phyloP scores from a whole-genome alignment of 2,888 invertebrate species.

The Cantharis rustica region DNA sequence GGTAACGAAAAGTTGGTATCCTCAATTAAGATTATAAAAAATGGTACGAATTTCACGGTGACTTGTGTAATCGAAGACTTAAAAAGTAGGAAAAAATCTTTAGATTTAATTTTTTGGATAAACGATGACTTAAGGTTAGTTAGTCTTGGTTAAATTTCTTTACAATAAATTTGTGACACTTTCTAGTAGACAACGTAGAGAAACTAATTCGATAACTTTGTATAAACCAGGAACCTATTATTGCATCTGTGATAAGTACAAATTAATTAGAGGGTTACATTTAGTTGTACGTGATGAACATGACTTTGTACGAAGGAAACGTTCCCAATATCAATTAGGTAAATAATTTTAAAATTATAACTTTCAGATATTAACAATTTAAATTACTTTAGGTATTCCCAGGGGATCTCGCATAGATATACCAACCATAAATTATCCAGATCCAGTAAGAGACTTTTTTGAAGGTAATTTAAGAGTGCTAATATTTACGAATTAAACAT shows the following conservation, averaged over 20 bases:
- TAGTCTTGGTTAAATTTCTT: neutral
- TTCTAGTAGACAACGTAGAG: neutral
- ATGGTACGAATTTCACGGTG: neutral
- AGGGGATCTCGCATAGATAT: neutral
- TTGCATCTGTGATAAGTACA: neutral
- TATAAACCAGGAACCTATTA: neutral
- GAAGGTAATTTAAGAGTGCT: neutral
- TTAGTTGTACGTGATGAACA: neutral
- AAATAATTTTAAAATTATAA: neutral
- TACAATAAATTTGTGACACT: neutral
- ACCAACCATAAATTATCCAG: neutral
- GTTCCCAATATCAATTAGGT: neutral
- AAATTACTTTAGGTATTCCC: neutral
- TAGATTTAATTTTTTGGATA: neutral
- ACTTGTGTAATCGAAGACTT: neutral
- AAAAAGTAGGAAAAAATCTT: neutral
- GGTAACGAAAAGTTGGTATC: neutral
- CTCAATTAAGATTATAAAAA: neutral
- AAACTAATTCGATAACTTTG: neutral
- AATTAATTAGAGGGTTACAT: neutral
- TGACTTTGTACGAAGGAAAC: neutral
- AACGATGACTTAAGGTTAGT: neutral
- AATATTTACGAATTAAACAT: neutral
- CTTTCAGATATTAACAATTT: neutral
- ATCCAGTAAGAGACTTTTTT: neutral